A percentile compares a stretch with the other conserved stretches of the same genome.
Conservation (phyloP, 2,888 invertebrate species). For the Microplitis deprimator region DNA sequence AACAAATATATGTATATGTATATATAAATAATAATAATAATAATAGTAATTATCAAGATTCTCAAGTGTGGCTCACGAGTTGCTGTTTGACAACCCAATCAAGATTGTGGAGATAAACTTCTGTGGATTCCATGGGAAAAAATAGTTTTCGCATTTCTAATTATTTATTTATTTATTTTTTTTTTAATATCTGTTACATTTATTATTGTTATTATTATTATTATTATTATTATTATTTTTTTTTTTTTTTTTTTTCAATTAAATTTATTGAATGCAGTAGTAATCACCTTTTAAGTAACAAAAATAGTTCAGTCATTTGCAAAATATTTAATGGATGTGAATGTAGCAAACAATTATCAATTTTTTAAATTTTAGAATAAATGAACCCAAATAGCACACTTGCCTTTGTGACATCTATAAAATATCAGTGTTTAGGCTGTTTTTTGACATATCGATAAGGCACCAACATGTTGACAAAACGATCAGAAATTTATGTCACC, state of each 20-base stretch:
- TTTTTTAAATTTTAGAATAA: no score
- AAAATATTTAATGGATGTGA: not conserved
- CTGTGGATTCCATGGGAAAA: not conserved
- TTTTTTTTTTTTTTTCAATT: slow-evolving; percentile 7
- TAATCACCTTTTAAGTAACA: not conserved
- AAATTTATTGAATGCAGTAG: not conserved
- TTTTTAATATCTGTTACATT: not conserved
- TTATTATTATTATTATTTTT: no score
- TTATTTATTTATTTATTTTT: slow-evolving; percentile 17
- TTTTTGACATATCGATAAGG: no score
- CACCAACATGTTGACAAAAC: no score
- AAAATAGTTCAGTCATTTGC: slow-evolving; percentile 20
- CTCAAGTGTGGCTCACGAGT: not conserved
- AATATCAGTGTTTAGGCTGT: no score
- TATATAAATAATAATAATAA: slow-evolving; percentile 9
- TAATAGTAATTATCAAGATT: not conserved
- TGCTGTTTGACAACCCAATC: not conserved
- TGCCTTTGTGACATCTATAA: no score
- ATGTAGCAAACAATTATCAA: no score
- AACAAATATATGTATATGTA: not conserved
- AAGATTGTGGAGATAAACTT: not conserved
- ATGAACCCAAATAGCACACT: no score
- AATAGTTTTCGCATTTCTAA: not conserved
- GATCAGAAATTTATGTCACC: no score
- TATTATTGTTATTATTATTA: not conserved